phyloP scores from a whole-genome alignment of 2,888 invertebrate species.

The Galerucella calmariensis region DNA sequence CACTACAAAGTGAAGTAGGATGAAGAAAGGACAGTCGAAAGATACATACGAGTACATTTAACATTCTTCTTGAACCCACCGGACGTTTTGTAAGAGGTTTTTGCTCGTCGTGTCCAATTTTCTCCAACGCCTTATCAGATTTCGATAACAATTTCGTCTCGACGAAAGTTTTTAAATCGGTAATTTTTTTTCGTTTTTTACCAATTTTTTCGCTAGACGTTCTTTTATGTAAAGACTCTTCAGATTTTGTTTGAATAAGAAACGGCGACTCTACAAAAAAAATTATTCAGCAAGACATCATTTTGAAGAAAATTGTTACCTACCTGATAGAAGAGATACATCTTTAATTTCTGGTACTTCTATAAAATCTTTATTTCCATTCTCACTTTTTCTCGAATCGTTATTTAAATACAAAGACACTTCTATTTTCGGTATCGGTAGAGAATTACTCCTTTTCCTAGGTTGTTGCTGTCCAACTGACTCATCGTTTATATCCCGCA shows the following conservation, averaged over 20 bases:
- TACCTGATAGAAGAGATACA: constrained; percentile 73
- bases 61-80: constrained; percentile 69
- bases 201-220: constrained; percentile 81
- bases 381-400: constrained; percentile 72
- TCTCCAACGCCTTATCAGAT: constrained; percentile 90
- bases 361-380: constrained; percentile 78
- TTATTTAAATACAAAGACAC: constrained; percentile 86
- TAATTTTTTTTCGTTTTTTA: constrained; percentile 80
- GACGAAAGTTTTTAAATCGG: constrained; percentile 90
- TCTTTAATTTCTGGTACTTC: constrained; percentile 82
- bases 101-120: constrained; percentile 84
- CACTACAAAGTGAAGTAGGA: constrained; percentile 17
- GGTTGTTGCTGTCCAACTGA: constrained; percentile 81
- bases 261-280: constrained; percentile 65
- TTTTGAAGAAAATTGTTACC: neutral
- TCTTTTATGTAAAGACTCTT: constrained; percentile 69
- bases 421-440: constrained; percentile 94
- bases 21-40: constrained; percentile 41
- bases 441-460: constrained; percentile 88
- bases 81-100: constrained; percentile 69
- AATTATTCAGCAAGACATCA: neutral
- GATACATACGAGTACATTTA: constrained; percentile 61
- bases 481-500: constrained; percentile 90
- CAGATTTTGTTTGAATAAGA: constrained; percentile 60
- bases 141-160: constrained; percentile 91